Conservation (phyloP, 2,113 vertebrate species). For the Vanacampus margaritifer region DNA sequence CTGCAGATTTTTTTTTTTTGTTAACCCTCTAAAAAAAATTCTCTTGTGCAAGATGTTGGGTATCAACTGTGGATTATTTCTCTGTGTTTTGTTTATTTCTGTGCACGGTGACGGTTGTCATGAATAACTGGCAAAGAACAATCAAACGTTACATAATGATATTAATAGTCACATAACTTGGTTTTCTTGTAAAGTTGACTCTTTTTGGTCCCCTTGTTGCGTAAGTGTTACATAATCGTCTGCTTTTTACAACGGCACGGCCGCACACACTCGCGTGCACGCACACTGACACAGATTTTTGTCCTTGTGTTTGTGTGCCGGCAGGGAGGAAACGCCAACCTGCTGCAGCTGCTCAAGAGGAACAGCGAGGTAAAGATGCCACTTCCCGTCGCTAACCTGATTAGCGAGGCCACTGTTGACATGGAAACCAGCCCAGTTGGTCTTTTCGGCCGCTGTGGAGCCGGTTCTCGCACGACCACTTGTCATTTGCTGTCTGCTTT, state of each 20-base stretch:
- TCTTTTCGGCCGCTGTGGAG: background rate
- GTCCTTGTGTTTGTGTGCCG: slow-evolving; percentile 43
- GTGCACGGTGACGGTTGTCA: background rate
- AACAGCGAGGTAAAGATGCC: slow-evolving; percentile 86
- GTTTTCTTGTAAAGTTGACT: background rate
- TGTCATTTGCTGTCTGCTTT: background rate
- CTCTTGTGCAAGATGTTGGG: too few species aligned
- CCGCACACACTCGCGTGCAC: background rate
- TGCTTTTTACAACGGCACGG: background rate
- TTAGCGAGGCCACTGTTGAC: slow-evolving; percentile 24
- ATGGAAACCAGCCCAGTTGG: slow-evolving; percentile 29
- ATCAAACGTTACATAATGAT: background rate
- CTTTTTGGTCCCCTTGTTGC: background rate
- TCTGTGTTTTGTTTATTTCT: background rate
- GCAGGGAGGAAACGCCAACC: slow-evolving; percentile 86
- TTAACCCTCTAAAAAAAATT: too few species aligned
- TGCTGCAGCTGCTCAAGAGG: slow-evolving; percentile 86
- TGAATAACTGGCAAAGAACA: background rate
- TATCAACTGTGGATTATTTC: background rate
- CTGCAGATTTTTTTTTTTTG: too few species aligned
- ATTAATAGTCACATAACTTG: background rate
- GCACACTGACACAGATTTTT: background rate
- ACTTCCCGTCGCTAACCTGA: slow-evolving; percentile 33
- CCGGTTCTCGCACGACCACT: background rate
- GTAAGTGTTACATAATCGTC: background rate